Evolutionary conservation across 2,797 vertebrate genomes (phyloP).

Genomic region (Lemur catta): DNA sequence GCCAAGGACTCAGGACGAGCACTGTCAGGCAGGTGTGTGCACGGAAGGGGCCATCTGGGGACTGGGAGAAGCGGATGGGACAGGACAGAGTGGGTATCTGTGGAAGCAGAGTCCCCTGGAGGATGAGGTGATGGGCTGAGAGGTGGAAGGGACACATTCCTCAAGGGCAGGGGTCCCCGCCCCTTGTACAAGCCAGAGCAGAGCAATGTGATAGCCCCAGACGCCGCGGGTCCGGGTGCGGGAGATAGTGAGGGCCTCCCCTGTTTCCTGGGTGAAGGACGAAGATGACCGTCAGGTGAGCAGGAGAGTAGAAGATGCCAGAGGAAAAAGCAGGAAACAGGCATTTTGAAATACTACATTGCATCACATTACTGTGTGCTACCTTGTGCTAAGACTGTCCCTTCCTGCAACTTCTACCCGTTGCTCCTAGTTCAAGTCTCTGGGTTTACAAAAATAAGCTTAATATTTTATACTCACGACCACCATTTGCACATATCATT

Average conservation of each 20-base stretch:
- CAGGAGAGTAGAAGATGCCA: rapidly evolving
- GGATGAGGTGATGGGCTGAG: background rate
- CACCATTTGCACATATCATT: rapidly evolving
- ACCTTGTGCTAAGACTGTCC: background rate
- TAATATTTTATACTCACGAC: rapidly evolving
- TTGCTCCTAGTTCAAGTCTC: rapidly evolving
- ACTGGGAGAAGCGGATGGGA: background rate
- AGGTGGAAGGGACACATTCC: rapidly evolving
- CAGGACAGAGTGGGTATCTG: background rate
- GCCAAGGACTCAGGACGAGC: rapidly evolving
- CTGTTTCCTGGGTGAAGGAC: rapidly evolving
- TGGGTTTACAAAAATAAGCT: rapidly evolving
- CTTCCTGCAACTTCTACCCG: rapidly evolving
- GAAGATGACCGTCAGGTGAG: background rate
- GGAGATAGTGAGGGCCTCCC: rapidly evolving
- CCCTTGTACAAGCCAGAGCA: background rate
- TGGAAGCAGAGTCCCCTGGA: background rate
- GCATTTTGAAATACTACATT: rapidly evolving
- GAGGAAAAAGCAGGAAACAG: background rate
- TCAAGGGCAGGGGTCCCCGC: rapidly evolving
- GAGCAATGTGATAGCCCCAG: rapidly evolving
- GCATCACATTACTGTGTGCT: rapidly evolving
- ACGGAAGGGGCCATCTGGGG: background rate
- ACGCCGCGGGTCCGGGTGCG: rapidly evolving
- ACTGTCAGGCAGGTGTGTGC: rapidly evolving